Conservation (phyloP, 2,113 vertebrate genomes). For the Eleginops maclovinus region DNA sequence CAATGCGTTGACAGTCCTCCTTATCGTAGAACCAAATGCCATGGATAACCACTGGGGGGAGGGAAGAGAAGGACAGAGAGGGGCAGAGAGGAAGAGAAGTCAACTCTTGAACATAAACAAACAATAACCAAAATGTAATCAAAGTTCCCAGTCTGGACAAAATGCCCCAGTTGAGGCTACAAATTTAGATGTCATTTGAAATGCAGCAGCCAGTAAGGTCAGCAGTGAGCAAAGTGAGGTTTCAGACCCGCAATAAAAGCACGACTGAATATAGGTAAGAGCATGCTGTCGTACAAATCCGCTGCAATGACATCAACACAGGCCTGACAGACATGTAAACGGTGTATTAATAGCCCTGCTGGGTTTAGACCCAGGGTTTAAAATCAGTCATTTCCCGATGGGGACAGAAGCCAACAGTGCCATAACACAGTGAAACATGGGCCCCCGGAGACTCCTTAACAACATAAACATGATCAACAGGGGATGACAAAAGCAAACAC, state of each 20-base stretch:
- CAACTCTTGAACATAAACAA: slow-evolving; percentile 2
- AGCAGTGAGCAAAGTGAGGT: slow-evolving; percentile 55
- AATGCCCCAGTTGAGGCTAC: not conserved
- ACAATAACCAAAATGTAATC: slow-evolving; percentile 10
- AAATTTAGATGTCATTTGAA: not conserved
- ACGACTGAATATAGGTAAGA: slow-evolving; percentile 50
- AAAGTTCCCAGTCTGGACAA: slow-evolving; percentile 15
- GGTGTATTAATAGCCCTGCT: slow-evolving; percentile 51
- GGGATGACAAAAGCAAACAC: slow-evolving; percentile 17
- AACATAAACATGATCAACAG: slow-evolving; percentile 49
- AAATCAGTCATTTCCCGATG: slow-evolving; percentile 61
- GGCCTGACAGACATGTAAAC: slow-evolving; percentile 33
- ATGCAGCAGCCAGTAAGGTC: slow-evolving; percentile 25
- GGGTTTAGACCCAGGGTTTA: slow-evolving; percentile 35
- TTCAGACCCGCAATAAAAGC: slow-evolving; percentile 2
- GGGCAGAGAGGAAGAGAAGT: not conserved
- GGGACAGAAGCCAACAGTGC: slow-evolving; percentile 44
- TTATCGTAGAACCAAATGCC: slow-evolving; percentile 99
- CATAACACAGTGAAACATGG: slow-evolving; percentile 36
- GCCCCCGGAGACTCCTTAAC: slow-evolving; percentile 56
- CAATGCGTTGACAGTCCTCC: slow-evolving; percentile 95
- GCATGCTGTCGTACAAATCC: slow-evolving; percentile 15
- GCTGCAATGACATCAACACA: slow-evolving; percentile 27
- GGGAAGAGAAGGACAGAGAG: not conserved
- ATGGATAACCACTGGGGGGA: slow-evolving; percentile 93